phyloP scores from a whole-genome alignment of 2,888 invertebrate species.

The Busseola fusca region DNA sequence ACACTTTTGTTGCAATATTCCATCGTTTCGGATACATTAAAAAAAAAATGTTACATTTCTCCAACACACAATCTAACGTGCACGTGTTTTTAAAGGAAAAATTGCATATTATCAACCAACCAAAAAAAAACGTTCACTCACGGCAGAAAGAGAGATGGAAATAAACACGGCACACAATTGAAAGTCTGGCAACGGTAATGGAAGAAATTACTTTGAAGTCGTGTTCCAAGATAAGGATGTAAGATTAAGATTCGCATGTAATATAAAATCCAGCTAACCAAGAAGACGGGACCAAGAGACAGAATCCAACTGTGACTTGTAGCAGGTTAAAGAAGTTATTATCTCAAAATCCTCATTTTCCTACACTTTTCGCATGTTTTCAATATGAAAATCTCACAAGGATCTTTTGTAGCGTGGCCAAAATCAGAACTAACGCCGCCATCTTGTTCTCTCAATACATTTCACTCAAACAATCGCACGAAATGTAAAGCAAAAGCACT shows the following conservation, averaged over 20 bases:
- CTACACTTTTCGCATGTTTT: neutral
- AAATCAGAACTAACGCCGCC: neutral
- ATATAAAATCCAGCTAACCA: neutral
- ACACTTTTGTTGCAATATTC: neutral
- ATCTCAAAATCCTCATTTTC: neutral
- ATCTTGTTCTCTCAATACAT: neutral
- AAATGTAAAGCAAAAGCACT: too few species aligned
- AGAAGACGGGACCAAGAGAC: too few species aligned
- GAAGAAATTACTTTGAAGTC: neutral
- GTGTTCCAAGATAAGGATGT: neutral
- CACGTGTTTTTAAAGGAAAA: neutral
- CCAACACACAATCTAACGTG: neutral
- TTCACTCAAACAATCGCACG: too few species aligned
- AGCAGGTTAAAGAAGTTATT: neutral
- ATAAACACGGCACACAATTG: neutral
- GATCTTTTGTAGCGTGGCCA: too few species aligned
- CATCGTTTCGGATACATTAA: neutral
- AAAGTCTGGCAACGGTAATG: neutral
- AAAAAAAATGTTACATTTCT: neutral
- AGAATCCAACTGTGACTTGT: neutral
- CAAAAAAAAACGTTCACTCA: neutral
- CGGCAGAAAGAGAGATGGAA: neutral
- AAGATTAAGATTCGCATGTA: too few species aligned
- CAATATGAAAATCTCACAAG: neutral
- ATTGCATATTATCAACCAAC: neutral